Conservation (phyloP, 1,140 invertebrate species). For the Caenorhabditis tropicalis region DNA sequence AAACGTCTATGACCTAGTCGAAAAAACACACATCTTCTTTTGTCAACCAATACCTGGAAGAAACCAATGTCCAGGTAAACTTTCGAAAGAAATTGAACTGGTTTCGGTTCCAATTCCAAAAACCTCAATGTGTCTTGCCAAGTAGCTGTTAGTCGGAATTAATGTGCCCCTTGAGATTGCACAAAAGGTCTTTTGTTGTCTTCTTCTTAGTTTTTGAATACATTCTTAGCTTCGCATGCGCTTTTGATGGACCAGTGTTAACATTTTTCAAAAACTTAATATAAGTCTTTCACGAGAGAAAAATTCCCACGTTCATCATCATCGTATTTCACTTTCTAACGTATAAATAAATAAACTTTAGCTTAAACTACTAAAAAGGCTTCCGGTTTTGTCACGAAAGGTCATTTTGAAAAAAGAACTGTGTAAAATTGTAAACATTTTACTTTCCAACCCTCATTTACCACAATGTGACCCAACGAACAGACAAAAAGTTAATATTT, state of each 20-base stretch:
- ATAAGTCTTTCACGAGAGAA: too few species aligned
- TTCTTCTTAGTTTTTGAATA: not conserved
- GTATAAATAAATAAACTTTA: not conserved
- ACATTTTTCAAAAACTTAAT: too few species aligned
- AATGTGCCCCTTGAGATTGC: slow-evolving; percentile 21
- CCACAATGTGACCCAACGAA: not conserved
- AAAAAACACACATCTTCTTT: not conserved
- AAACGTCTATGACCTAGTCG: too few species aligned
- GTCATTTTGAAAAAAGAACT: slow-evolving; percentile 15
- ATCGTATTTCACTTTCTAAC: too few species aligned
- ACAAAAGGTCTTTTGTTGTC: slow-evolving; percentile 32
- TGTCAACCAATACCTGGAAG: too few species aligned
- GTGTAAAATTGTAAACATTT: slow-evolving; percentile 18
- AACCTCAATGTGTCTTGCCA: not conserved
- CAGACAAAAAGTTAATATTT: slow-evolving; percentile 11
- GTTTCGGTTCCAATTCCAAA: too few species aligned
- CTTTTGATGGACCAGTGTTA: not conserved
- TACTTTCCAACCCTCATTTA: not conserved
- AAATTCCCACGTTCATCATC: too few species aligned
- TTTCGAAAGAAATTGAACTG: too few species aligned
- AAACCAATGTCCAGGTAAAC: too few species aligned
- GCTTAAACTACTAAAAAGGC: not conserved
- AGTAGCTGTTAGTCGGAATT: slow-evolving; percentile 28
- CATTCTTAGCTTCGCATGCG: not conserved
- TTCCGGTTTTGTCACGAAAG: slow-evolving; percentile 9